Evolutionary conservation across 2,113 vertebrate species (phyloP), one percentile per base, ranked within the genome.

Genomic region (Phylloscopus trochilus): DNA sequence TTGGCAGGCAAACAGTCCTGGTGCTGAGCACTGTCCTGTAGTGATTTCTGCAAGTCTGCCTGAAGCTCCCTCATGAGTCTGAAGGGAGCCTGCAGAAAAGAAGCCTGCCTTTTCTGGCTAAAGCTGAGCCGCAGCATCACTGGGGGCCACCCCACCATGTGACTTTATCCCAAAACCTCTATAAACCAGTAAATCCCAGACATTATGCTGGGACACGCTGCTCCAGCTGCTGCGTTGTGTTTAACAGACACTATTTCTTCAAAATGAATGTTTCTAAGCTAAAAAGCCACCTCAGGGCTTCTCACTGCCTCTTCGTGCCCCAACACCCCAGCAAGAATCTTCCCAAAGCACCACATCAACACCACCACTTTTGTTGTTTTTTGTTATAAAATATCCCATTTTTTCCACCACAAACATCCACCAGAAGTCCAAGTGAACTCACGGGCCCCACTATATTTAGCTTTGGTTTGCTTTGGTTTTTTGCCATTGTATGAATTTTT

Each of bases 391-490:
- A 73, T 2, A 2, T 88, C 46, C 17, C 12, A 1, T 43, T 78
- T 72, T 74, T 55, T 33, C 33, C 62, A 59, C 69, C 62, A 60
- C 77, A 78, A 86, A 67, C 58, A 44, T 30, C 43, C 80, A 81
- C 21, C 47, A 87, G 83, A 30, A 93, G 68, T 67, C 76, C 30
- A 70, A 91, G 64, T 4, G 5, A 83, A 66, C 90, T 94, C 83
- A 67, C 0, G 0, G 79, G 92, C 76, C 43, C 33, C 2, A 11
- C 89, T 94, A 94, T 94, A 95, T 93, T 96, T 93, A 92, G 79
- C 76, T 67, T 88, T 24, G 63, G 83, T 93, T 95, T 96, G 66
- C 72, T 95, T 96, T 94, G 87, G 41, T 2, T 83, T 93, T 77
- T 80, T 86, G 95, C 92, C 90, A 85, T 5, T 55, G 19, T 47